phyloP scores from a whole-genome alignment of 2,888 invertebrate genomes.

The Bombylius discolor region DNA sequence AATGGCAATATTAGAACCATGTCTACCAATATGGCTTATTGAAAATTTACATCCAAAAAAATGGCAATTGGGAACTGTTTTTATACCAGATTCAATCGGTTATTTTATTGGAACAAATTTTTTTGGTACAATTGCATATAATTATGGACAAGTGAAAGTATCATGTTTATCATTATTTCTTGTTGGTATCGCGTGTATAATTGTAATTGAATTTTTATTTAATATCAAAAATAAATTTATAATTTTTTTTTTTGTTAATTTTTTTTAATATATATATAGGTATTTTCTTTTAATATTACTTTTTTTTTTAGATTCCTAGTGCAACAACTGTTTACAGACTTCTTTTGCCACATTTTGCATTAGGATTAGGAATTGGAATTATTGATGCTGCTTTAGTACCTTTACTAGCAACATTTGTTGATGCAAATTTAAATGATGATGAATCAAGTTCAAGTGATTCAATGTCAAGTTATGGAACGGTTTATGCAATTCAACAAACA shows the following conservation, averaged over 20 bases:
- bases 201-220: slow-evolving; percentile 36
- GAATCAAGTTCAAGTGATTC: slow-evolving; percentile 16
- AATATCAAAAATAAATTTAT: not conserved
- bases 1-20: slow-evolving; percentile 72
- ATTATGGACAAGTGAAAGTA: slow-evolving; percentile 50
- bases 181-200: slow-evolving; percentile 48
- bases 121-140: slow-evolving; percentile 53
- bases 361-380: slow-evolving; percentile 67
- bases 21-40: slow-evolving; percentile 69
- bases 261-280: too few species aligned
- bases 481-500: slow-evolving; percentile 74
- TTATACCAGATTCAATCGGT: slow-evolving; percentile 74
- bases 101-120: slow-evolving; percentile 71
- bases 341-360: slow-evolving; percentile 60
- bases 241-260: not conserved
- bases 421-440: slow-evolving; percentile 34
- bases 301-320: slow-evolving; percentile 44
- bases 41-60: slow-evolving; percentile 32
- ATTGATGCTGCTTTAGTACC: slow-evolving; percentile 72
- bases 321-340: slow-evolving; percentile 49
- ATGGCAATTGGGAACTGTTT: slow-evolving; percentile 69
- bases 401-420: slow-evolving; percentile 59
- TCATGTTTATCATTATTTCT: slow-evolving; percentile 49
- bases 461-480: slow-evolving; percentile 54
- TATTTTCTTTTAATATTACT: not conserved